Conservation (phyloP, 2,797 vertebrate genomes). For the Gallinago nigripennis region DNA sequence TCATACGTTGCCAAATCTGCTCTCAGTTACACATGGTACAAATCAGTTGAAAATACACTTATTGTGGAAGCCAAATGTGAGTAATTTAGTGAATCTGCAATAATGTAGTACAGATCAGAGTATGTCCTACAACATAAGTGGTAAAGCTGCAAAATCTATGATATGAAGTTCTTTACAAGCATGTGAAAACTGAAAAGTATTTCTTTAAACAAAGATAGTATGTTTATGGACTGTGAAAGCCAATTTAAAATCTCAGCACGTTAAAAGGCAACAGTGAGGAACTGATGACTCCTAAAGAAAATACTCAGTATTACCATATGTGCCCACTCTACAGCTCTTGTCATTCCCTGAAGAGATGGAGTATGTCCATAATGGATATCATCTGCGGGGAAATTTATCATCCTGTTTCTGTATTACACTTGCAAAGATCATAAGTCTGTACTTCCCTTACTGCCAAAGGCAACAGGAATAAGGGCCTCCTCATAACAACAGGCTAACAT, state of each 20-base stretch:
- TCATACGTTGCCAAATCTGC: neutral
- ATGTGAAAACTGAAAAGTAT: neutral
- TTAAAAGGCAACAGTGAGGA: conserved; percentile 3
- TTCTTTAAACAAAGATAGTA: conserved; percentile 7
- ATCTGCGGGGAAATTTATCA: neutral
- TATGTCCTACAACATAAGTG: neutral
- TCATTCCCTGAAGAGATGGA: neutral
- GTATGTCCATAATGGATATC: neutral
- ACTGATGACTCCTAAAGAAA: conserved; percentile 28
- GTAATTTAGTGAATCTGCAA: conserved; percentile 16
- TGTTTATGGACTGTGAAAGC: conserved; percentile 42
- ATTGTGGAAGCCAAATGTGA: conserved; percentile 22
- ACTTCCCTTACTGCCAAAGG: neutral
- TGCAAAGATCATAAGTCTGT: neutral
- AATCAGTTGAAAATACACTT: conserved; percentile 33
- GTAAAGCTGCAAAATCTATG: neutral
- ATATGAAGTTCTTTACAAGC: neutral
- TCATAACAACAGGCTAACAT: neutral
- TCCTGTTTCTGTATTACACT: neutral
- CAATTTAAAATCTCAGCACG: conserved; percentile 13
- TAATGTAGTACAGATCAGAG: neutral
- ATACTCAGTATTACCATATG: neutral
- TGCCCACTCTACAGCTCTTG: neutral
- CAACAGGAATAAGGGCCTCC: neutral
- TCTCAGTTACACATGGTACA: conserved; percentile 31